Evolutionary conservation across 2,113 vertebrate genomes (phyloP).

Genomic region (Epinephelus cyanopodus): DNA sequence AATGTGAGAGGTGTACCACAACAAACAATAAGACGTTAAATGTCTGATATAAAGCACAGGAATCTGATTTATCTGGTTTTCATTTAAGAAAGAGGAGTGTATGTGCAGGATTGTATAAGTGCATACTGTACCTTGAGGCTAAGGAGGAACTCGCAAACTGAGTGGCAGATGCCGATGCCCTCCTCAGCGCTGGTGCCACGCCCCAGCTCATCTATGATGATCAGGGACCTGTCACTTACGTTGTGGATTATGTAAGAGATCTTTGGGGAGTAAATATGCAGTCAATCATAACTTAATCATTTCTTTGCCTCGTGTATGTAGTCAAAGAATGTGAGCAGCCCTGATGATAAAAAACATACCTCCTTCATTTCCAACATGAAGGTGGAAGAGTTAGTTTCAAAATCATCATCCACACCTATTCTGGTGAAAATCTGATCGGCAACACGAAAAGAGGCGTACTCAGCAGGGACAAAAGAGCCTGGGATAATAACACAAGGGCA

Average conservation of each 20-base stretch:
- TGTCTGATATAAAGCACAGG: background rate
- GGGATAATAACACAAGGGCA: conserved; percentile 40
- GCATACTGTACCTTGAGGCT: conserved; percentile 88
- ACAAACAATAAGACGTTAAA: background rate
- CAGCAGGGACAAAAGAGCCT: conserved; percentile 96
- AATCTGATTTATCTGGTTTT: conserved; percentile 44
- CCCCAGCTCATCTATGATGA: conserved; percentile 97
- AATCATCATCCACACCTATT: conserved; percentile 97
- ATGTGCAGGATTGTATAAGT: conserved; percentile 1
- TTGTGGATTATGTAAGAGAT: conserved; percentile 96
- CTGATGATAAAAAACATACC: conserved; percentile 68
- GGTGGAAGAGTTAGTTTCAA: conserved; percentile 96
- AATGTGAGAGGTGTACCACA: conserved; percentile 21
- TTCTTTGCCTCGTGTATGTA: background rate
- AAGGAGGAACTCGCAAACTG: conserved; percentile 94
- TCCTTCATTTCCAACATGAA: conserved; percentile 99
- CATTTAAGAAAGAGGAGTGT: conserved; percentile 23
- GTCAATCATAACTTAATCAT: conserved; percentile 8
- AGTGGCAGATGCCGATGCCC: conserved; percentile 94
- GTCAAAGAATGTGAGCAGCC: background rate
- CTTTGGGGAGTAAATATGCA: conserved; percentile 78
- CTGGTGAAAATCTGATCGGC: conserved; percentile 97
- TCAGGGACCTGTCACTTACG: conserved; percentile 92
- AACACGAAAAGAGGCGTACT: conserved; percentile 93
- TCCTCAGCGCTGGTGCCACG: conserved; percentile 96